phyloP scores from a whole-genome alignment of 2,797 vertebrate genomes.

The Tapera naevia region DNA sequence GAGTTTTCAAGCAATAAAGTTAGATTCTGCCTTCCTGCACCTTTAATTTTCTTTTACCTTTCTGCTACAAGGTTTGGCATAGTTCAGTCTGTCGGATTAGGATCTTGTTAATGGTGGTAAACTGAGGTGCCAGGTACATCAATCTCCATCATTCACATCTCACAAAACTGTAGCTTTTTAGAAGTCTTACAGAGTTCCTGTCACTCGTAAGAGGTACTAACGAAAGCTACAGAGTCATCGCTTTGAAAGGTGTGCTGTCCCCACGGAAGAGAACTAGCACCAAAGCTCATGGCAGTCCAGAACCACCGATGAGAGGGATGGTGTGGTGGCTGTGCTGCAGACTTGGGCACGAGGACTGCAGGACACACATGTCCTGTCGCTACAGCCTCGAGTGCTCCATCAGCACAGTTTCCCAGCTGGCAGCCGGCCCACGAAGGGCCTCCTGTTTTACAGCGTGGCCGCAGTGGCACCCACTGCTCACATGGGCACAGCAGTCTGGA shows the following conservation, averaged over 20 bases:
- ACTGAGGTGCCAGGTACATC: neutral
- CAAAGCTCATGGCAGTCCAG: neutral
- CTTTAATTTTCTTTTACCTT: neutral
- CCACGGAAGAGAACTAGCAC: neutral
- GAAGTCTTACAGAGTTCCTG: neutral
- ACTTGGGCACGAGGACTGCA: too few relatives aligned
- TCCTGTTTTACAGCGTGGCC: accelerated
- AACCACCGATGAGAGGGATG: neutral
- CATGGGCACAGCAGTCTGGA: neutral
- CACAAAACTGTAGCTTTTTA: neutral
- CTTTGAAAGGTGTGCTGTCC: neutral
- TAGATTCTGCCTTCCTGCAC: neutral
- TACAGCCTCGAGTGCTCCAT: neutral
- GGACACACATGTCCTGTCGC: accelerated
- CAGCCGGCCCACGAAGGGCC: neutral
- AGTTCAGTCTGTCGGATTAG: neutral
- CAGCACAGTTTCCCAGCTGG: too few relatives aligned
- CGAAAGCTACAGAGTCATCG: neutral
- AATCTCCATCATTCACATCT: neutral
- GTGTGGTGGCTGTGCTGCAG: neutral
- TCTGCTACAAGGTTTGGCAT: neutral
- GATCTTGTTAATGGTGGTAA: neutral
- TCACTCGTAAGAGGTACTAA: neutral
- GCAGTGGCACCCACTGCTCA: neutral
- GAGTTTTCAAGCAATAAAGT: neutral